Evolutionary conservation across 2,113 vertebrate genomes (phyloP).

Genomic region (Myotis yumanensis): DNA sequence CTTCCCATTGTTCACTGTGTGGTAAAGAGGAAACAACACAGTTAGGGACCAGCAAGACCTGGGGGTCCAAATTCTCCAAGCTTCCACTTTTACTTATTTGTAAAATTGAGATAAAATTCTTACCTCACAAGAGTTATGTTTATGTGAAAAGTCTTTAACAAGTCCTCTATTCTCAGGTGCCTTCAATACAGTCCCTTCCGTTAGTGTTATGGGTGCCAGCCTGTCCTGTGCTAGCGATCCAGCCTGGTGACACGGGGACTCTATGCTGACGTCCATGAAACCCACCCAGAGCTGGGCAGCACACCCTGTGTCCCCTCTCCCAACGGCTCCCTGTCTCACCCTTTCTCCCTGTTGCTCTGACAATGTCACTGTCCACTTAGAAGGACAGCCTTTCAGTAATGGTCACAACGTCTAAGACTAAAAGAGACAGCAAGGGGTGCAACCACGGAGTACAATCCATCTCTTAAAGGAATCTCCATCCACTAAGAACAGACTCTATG

Average conservation of each 20-base stretch:
- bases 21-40: background rate
- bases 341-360: background rate
- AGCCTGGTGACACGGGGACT: too few relatives aligned
- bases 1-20: background rate
- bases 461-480: background rate
- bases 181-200: background rate
- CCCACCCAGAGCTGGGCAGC: background rate
- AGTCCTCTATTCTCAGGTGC: background rate
- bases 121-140: background rate
- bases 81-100: constrained; percentile 13
- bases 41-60: background rate
- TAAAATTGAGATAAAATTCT: background rate
- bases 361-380: background rate
- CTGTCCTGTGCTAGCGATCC: background rate
- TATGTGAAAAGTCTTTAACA: background rate
- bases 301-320: background rate
- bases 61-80: background rate
- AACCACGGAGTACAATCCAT: background rate
- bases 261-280: background rate
- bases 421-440: background rate
- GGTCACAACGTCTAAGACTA: background rate
- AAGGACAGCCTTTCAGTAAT: background rate
- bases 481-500: constrained; percentile 19
- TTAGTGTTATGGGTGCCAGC: background rate
- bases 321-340: background rate